Conservation (phyloP, 2,888 invertebrate species). For the Malachius bipustulatus region DNA sequence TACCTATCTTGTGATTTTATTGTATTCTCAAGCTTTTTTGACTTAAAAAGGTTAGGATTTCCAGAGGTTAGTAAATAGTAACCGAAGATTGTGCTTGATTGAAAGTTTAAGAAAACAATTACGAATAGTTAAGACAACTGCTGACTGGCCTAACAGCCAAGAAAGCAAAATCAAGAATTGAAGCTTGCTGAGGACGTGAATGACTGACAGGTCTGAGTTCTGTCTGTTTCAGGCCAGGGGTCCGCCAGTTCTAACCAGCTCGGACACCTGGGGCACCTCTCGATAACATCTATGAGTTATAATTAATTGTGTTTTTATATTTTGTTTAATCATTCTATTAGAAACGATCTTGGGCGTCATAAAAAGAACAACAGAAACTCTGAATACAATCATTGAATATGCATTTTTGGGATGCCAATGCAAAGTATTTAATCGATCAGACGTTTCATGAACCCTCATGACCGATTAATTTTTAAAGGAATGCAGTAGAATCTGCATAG, state of each 20-base stretch:
- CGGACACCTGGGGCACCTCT: conserved; percentile 35
- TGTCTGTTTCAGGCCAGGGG: conserved; percentile 26
- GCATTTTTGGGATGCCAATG: conserved; percentile 33
- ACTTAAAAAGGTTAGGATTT: too few relatives aligned
- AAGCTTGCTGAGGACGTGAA: conserved; percentile 23
- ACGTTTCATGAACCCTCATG: conserved; percentile 21
- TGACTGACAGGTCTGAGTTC: conserved; percentile 30
- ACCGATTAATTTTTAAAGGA: conserved; percentile 18
- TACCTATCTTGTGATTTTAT: too few relatives aligned
- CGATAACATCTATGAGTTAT: conserved; percentile 37
- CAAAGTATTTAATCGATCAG: conserved; percentile 26
- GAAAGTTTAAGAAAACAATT: too few relatives aligned
- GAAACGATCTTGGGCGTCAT: conserved; percentile 9
- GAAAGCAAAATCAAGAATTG: conserved; percentile 28
- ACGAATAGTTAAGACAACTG: not conserved
- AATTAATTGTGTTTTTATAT: conserved; percentile 38
- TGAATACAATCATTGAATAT: too few relatives aligned
- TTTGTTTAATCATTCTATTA: conserved; percentile 9
- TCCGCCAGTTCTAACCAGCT: conserved; percentile 21
- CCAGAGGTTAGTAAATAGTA: too few relatives aligned
- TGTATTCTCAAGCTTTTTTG: too few relatives aligned
- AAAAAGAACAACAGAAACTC: conserved; percentile 9
- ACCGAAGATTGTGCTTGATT: too few relatives aligned
- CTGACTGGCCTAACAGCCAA: conserved; percentile 12
- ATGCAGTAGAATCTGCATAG: not conserved